Percentiles rank a stretch among this genome's conserved stretches.
phyloP scores from a whole-genome alignment of 2,113 vertebrate species.

The Grus americana region DNA sequence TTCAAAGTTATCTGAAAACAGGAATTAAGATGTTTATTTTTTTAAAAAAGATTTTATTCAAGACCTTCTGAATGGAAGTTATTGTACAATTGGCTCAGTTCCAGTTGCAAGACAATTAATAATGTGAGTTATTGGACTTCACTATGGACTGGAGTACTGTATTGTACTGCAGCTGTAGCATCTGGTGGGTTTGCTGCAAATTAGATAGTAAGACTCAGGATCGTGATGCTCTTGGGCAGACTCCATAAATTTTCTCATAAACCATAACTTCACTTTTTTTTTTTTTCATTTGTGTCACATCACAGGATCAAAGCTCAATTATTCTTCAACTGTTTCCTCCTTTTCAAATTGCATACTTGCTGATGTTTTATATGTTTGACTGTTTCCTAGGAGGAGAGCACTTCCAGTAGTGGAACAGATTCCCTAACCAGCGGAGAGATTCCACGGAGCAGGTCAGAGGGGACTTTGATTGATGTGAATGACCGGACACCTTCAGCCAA shows the following conservation, averaged over 20 bases:
- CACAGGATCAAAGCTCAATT: neutral
- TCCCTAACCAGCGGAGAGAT: constrained; percentile 70
- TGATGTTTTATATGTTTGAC: neutral
- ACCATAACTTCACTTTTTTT: neutral
- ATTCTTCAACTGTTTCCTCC: neutral
- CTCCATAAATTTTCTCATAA: neutral
- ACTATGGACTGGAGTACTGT: neutral
- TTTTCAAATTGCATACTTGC: neutral
- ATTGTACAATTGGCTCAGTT: neutral
- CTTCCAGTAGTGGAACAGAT: constrained; percentile 77
- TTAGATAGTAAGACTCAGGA: neutral
- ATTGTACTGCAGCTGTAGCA: neutral
- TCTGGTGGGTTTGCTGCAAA: neutral
- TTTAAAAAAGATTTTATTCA: neutral
- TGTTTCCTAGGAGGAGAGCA: constrained; percentile 76
- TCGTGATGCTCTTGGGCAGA: neutral
- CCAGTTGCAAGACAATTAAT: neutral
- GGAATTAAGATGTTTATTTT: neutral
- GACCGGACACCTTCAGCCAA: constrained; percentile 60
- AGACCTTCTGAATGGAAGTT: neutral
- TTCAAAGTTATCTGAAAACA: neutral
- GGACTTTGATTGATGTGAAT: constrained; percentile 85
- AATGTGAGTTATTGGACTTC: neutral
- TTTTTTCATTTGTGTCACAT: neutral
- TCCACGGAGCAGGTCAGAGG: constrained; percentile 85